phyloP scores from a whole-genome alignment of 37 sponge, comb jelly and placozoan species.

The Cliona cf. orientalis region DNA sequence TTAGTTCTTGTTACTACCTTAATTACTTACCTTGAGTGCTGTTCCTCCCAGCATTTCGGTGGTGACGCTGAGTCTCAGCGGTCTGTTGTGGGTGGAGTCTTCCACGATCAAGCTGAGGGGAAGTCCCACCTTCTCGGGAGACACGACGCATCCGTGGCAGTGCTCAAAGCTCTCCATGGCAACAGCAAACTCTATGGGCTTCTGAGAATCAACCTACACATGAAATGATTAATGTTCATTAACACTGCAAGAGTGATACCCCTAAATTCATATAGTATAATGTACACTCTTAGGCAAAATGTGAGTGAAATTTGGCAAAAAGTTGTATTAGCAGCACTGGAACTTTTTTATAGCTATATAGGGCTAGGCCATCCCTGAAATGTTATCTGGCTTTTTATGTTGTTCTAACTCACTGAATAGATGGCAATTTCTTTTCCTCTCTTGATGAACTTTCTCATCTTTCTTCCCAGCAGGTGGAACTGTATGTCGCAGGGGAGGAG shows the following conservation, averaged over 20 bases:
- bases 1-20: no score
- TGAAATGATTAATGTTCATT: not conserved
- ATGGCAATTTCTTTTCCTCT: conserved; percentile 44
- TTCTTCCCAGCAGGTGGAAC: conserved; percentile 21
- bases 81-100: not conserved
- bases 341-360: no score
- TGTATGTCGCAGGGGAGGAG: conserved; percentile 80
- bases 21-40: conserved; percentile 48
- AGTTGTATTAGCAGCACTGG: no score
- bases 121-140: conserved; percentile 35
- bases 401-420: conserved; percentile 36
- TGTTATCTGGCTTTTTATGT: no score
- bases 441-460: conserved; percentile 5
- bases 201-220: conserved; percentile 31
- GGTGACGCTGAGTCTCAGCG: conserved; percentile 55
- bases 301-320: no score
- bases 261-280: no score
- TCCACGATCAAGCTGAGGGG: conserved; percentile 31
- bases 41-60: conserved; percentile 36
- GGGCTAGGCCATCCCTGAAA: no score
- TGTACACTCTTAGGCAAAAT: no score
- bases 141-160: conserved; percentile 46
- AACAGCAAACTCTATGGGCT: conserved; percentile 35
- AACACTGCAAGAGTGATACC: no score
- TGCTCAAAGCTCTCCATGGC: conserved; percentile 50